phyloP scores from a whole-genome alignment of 2,797 vertebrate genomes.

The Chelonia mydas region DNA sequence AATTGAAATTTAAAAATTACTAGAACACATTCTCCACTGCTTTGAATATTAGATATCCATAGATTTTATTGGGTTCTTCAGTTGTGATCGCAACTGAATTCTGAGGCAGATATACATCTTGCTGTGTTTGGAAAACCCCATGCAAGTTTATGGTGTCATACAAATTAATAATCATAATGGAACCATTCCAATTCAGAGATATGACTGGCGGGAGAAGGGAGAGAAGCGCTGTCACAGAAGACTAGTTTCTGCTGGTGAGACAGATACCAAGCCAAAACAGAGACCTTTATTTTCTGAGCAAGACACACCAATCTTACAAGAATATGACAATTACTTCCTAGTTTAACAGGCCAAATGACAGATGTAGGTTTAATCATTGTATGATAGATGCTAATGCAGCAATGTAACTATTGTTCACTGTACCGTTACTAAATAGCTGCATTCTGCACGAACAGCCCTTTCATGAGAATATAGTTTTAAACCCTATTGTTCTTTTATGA shows the following conservation, averaged over 20 bases:
- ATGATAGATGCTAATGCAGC: neutral
- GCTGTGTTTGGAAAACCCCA: neutral
- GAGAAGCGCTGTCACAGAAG: neutral
- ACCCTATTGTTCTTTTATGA: neutral
- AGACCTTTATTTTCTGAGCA: neutral
- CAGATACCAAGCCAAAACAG: neutral
- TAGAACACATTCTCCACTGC: neutral
- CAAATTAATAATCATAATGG: neutral
- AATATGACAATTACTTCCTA: neutral
- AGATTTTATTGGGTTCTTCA: neutral
- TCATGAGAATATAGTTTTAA: neutral
- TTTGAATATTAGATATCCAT: neutral
- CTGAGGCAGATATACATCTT: neutral
- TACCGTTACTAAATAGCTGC: neutral
- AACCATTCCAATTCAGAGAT: neutral
- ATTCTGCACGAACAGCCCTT: neutral
- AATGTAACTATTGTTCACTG: neutral
- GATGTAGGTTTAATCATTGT: neutral
- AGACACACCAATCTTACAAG: neutral
- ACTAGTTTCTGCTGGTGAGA: neutral
- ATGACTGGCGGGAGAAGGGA: neutral
- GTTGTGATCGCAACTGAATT: neutral
- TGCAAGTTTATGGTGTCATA: neutral
- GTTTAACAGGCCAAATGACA: neutral
- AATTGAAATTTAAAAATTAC: neutral